A percentile compares a stretch with the other conserved stretches of the same genome.
phyloP scores from a whole-genome alignment of 2,888 invertebrate species.

The Acrobasis consociella region DNA sequence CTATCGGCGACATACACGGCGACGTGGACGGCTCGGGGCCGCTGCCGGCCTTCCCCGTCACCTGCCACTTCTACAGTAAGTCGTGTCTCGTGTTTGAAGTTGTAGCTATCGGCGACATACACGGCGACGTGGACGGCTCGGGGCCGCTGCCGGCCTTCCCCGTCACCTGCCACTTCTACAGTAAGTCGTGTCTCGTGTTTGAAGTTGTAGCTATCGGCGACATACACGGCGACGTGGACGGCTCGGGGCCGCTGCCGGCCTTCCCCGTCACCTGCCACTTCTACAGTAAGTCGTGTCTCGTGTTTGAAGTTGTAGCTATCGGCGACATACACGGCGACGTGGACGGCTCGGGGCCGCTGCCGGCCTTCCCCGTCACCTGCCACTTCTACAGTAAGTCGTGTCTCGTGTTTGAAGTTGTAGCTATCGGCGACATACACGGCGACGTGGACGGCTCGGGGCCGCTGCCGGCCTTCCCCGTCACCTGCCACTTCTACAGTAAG shows the following conservation, averaged over 20 bases:
- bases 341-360: constrained; percentile 96
- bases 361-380: constrained; percentile 95
- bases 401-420: too few species aligned
- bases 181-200: constrained; percentile 68
- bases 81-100: too few species aligned
- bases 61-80: constrained; percentile 91
- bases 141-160: constrained; percentile 95
- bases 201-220: too few species aligned
- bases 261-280: constrained; percentile 96
- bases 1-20: constrained; percentile 89
- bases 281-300: constrained; percentile 76
- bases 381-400: constrained; percentile 86
- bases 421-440: constrained; percentile 89
- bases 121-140: constrained; percentile 97
- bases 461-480: constrained; percentile 93
- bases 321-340: constrained; percentile 94
- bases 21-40: constrained; percentile 99
- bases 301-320: too few species aligned
- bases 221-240: constrained; percentile 96
- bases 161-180: constrained; percentile 93
- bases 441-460: constrained; percentile 99
- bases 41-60: constrained; percentile 93
- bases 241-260: constrained; percentile 94
- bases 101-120: constrained; percentile 89
- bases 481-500: constrained; percentile 91